Base-by-base conservation (phyloP, 2,888 invertebrate genomes). In the Eupithecia pulchellata region DNA sequence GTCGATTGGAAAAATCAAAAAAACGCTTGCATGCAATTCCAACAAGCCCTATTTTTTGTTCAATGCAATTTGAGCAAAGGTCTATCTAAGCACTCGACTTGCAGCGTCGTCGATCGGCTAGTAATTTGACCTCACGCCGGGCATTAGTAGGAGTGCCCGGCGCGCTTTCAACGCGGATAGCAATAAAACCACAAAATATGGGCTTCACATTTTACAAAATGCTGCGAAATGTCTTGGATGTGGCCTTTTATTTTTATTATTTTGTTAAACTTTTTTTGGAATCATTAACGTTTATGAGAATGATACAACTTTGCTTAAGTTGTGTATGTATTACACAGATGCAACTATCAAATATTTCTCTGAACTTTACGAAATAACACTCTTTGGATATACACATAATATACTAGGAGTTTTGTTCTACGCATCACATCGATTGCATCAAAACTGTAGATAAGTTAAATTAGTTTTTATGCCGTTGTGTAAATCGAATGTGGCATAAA, bases 41-140 rank as follows among this genome's bases (percentile, higher is more conserved):
- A 86, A 81, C 85, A 82, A 86, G 84, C 76, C 76, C 80, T 79
- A 84, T 85, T 89, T 90, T 87, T 91, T 89, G 85, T 86, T 86
- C 79, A 72, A 80, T 79, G 89, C 86, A 89, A 90, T 90, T 89
- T 88, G 86, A 87, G 81, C 84, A 81, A 80, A 69, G 79, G 81
- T 82, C 86, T 85, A 86, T 90, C 89, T 90, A 88, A 90, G 87
- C 87, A 84, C 84, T 85, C 72, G 79, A 77, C 83, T 82, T 82
- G 84, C 81, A 80, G 79, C 83, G 79, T 81, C 83, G 79, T 81
- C 61, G 20, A 34, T 36, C 75, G 81, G 84, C 85, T 80, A 86
- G 91, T 91, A 91, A 91, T 91, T 91, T 91, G 90, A 91, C 88
- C 91, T 89, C 84, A 86, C 83, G 87, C 86, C 85, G 82, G 80